A percentile compares a stretch with the other conserved stretches of the same genome.
These are phyloP conservation scores for Lepidothrix coronata DNA, from an alignment of 2,113 vertebrate genomes.

Conservation along the genomic window DNA sequence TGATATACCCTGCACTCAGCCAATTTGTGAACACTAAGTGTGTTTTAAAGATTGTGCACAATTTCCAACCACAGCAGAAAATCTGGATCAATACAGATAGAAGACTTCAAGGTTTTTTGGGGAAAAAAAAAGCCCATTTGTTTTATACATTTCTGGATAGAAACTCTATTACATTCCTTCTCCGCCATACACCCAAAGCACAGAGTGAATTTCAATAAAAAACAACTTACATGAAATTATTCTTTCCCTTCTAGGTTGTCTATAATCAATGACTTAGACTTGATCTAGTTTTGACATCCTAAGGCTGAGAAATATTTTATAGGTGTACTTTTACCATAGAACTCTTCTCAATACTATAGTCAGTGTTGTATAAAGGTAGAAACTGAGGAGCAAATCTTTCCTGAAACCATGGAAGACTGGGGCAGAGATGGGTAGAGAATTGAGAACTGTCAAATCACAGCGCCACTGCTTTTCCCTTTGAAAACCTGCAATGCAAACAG, in stretches of 20 bases:
- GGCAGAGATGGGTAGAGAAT: not conserved
- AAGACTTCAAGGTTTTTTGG: not conserved
- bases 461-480: not conserved
- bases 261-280: not conserved
- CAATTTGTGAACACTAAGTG: not conserved
- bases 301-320: not conserved
- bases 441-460: not conserved
- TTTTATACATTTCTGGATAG: not conserved
- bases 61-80: not conserved
- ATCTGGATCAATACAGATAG: not conserved
- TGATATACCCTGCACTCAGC: not conserved
- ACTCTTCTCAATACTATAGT: not conserved
- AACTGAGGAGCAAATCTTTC: not conserved
- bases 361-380: not conserved
- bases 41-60: not conserved
- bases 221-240: not conserved
- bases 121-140: fast-evolving
- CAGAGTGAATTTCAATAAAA: not conserved
- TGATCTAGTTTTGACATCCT: not conserved
- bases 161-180: not conserved
- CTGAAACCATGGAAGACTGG: not conserved
- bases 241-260: not conserved
- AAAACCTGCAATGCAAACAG: not conserved
- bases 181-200: not conserved
- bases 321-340: not conserved